Conservation (phyloP, 2,113 vertebrate species). For the Illadopsis cleaveri region DNA sequence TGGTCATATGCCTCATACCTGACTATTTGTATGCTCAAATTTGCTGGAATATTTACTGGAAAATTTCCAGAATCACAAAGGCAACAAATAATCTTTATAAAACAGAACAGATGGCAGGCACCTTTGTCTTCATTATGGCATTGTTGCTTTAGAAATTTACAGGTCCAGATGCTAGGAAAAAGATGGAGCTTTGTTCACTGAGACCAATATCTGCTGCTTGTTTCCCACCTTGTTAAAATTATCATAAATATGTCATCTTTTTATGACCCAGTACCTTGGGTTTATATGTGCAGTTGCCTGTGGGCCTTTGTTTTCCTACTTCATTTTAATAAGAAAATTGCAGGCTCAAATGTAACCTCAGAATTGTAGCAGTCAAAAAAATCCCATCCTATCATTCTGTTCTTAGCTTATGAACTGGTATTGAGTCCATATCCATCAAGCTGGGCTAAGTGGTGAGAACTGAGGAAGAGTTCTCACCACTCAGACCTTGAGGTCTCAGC, state of each 20-base stretch:
- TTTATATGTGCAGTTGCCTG: background rate
- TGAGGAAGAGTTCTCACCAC: background rate
- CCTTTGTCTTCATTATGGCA: constrained; percentile 1
- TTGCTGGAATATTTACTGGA: background rate
- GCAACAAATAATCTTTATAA: constrained; percentile 10
- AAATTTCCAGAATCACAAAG: background rate
- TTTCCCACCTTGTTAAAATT: background rate
- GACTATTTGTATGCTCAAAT: background rate
- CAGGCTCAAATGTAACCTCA: background rate
- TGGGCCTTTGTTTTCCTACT: background rate
- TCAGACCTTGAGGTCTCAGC: background rate
- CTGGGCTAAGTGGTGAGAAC: background rate
- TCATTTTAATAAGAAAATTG: background rate
- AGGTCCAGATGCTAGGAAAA: background rate
- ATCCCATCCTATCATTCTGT: background rate
- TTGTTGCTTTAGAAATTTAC: constrained; percentile 8
- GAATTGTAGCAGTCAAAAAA: background rate
- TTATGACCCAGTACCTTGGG: background rate
- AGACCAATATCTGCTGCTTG: background rate
- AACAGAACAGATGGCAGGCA: constrained; percentile 14
- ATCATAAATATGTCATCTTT: background rate
- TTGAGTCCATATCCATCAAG: background rate
- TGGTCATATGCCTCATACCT: background rate
- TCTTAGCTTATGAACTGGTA: background rate
- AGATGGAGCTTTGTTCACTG: background rate